A percentile compares a stretch with the other conserved stretches of the same genome.
Evolutionary conservation across 2,113 vertebrate genomes (phyloP).

Genomic region (Engraulis encrasicolus): DNA sequence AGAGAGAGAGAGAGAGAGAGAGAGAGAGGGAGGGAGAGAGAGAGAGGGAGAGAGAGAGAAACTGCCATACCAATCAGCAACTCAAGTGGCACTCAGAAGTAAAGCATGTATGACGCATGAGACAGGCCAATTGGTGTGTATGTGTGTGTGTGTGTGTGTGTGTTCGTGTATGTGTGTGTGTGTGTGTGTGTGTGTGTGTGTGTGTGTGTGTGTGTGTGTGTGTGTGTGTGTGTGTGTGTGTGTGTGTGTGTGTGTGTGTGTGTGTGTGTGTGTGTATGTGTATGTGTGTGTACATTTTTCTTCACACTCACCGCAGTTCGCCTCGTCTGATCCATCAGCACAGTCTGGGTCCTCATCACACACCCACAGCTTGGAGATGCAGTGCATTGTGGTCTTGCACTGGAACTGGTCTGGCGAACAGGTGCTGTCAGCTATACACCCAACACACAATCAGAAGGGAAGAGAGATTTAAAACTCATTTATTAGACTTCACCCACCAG

Average conservation of each 20-base stretch:
- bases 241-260: neutral
- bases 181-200: neutral
- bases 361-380: conserved; percentile 98
- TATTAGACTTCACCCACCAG: too few species aligned
- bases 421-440: conserved; percentile 90
- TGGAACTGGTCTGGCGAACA: conserved; percentile 98
- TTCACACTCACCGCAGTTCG: conserved; percentile 90
- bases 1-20: neutral
- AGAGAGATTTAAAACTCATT: too few species aligned
- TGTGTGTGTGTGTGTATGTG: neutral
- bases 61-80: neutral
- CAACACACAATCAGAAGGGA: neutral
- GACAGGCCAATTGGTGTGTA: neutral
- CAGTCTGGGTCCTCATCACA: conserved; percentile 98
- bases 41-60: neutral
- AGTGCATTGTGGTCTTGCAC: conserved; percentile 95
- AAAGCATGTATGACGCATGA: neutral
- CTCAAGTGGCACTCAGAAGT: neutral
- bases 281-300: neutral
- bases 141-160: neutral
- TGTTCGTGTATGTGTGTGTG: neutral
- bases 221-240: neutral
- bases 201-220: neutral
- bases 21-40: neutral
- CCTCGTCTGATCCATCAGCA: conserved; percentile 94